These are phyloP conservation scores for Sinocyclocheilus anshuiensis DNA, from an alignment of 2,113 vertebrate species.

Conservation along the genomic window DNA sequence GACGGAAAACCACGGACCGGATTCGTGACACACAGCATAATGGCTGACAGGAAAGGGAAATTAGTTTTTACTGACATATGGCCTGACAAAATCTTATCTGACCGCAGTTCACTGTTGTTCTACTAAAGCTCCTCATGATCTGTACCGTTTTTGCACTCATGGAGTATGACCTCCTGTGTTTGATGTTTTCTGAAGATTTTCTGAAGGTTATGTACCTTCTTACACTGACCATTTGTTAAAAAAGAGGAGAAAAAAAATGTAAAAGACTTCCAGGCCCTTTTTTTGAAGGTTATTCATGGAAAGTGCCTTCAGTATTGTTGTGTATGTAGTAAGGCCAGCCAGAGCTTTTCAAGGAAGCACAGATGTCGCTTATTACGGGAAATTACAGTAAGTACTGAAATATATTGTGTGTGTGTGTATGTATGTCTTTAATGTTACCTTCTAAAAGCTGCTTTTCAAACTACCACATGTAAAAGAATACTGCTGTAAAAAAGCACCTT, in stretches of 20 bases:
- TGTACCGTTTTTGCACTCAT: background rate
- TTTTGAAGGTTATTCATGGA: background rate
- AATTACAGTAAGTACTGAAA: background rate
- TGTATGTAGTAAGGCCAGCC: background rate
- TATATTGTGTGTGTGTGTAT: background rate
- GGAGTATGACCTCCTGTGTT: background rate
- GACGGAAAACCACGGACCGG: too few relatives aligned
- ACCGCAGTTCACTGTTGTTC: too few relatives aligned
- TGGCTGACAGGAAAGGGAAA: too few relatives aligned
- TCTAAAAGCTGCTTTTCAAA: background rate
- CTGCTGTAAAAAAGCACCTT: too few relatives aligned
- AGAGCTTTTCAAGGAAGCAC: background rate
- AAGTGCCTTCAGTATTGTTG: background rate
- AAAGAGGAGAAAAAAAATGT: too few relatives aligned
- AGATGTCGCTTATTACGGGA: background rate
- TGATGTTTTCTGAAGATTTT: background rate
- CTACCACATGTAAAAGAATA: too few relatives aligned
- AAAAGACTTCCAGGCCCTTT: background rate
- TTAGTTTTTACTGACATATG: too few relatives aligned
- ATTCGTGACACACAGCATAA: too few relatives aligned
- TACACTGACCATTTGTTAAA: background rate
- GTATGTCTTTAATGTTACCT: background rate
- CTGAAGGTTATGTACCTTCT: background rate
- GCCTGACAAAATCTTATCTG: too few relatives aligned
- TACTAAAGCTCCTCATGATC: too few relatives aligned